Conservation (phyloP, 2,888 invertebrate genomes). For the Pristionchus entomophagus region DNA sequence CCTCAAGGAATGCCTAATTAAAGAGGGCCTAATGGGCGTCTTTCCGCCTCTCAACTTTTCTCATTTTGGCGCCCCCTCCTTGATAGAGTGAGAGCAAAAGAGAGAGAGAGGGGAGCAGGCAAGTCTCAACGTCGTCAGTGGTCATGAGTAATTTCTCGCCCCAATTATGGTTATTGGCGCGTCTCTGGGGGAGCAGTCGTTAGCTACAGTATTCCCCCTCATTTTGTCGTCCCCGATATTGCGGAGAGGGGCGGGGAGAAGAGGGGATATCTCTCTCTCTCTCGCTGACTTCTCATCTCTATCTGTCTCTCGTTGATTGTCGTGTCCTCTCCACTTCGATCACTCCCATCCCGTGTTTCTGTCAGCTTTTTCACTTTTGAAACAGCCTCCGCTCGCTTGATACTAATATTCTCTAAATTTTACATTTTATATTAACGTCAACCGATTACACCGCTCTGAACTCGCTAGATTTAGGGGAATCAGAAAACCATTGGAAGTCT, state of each 20-base stretch:
- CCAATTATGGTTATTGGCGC: slow-evolving; percentile 37
- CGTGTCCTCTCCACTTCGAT: slow-evolving; percentile 9
- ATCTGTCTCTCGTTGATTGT: slow-evolving; percentile 33
- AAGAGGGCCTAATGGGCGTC: slow-evolving; percentile 43
- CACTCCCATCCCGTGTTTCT: slow-evolving; percentile 44
- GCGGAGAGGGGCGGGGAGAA: slow-evolving; percentile 30
- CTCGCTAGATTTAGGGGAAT: too few relatives aligned
- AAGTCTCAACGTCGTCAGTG: slow-evolving; percentile 10
- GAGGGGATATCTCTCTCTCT: background rate
- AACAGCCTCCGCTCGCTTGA: background rate
- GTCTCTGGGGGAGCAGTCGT: slow-evolving; percentile 21
- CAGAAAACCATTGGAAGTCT: too few relatives aligned
- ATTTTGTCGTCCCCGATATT: background rate
- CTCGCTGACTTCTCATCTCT: slow-evolving; percentile 9
- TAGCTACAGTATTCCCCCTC: slow-evolving; percentile 23
- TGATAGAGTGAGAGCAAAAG: background rate
- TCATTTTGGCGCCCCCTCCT: background rate
- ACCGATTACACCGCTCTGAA: too few relatives aligned
- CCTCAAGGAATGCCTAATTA: slow-evolving; percentile 47
- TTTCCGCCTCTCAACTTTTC: slow-evolving; percentile 41
- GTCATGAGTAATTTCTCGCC: slow-evolving; percentile 34
- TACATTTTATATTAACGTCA: too few relatives aligned
- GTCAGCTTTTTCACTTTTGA: slow-evolving; percentile 30
- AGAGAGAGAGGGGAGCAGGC: background rate
- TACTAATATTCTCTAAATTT: too few relatives aligned